A percentile compares a stretch with the other conserved stretches of the same genome.
Conservation (phyloP, 2,113 vertebrate species). For the Odocoileus hemionus region DNA sequence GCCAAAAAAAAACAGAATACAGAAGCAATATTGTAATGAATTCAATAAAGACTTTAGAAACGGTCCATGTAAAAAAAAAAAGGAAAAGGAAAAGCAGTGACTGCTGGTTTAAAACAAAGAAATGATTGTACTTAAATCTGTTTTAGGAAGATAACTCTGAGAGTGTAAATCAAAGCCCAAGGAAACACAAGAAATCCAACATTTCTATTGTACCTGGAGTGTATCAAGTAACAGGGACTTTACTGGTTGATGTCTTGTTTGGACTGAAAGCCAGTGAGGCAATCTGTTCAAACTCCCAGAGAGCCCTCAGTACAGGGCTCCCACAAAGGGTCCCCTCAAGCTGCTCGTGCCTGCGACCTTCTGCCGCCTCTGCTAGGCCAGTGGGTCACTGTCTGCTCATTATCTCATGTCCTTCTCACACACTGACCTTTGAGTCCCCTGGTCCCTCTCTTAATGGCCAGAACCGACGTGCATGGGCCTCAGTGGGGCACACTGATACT, state of each 20-base stretch:
- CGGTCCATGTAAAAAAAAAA: neutral
- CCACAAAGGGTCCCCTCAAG: neutral
- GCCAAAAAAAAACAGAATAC: neutral
- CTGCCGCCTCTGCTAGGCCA: neutral
- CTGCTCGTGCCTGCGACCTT: neutral
- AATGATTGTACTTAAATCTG: neutral
- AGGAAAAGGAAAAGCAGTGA: neutral
- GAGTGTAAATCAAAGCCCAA: neutral
- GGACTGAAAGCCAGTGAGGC: neutral
- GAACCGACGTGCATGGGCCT: neutral
- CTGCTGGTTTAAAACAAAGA: neutral
- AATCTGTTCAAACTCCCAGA: neutral
- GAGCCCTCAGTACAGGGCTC: neutral
- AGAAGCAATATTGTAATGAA: neutral
- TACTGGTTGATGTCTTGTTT: neutral
- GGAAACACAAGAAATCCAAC: neutral
- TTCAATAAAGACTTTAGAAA: neutral
- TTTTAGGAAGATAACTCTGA: neutral
- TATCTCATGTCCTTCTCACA: neutral
- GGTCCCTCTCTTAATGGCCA: neutral
- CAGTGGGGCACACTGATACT: neutral
- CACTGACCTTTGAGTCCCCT: too few species aligned
- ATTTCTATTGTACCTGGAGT: neutral
- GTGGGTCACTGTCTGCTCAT: neutral
- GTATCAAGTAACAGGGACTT: neutral